These are phyloP conservation scores for Macrosteles quadrilineatus DNA, from an alignment of 1,140 invertebrate genomes.

Conservation along the genomic window DNA sequence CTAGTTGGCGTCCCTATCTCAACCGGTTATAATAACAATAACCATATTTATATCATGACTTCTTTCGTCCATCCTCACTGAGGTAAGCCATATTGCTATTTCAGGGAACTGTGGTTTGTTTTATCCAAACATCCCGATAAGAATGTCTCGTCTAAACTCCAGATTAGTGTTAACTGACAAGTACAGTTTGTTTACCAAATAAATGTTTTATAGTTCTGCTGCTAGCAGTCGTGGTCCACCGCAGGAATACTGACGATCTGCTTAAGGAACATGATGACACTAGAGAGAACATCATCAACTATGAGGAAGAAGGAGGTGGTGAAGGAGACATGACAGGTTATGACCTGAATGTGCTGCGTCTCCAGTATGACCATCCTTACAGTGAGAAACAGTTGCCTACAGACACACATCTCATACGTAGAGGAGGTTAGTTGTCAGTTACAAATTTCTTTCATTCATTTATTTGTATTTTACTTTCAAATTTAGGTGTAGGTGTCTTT, in stretches of 20 bases:
- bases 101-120: too few relatives aligned
- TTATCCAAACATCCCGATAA: too few relatives aligned
- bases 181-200: too few relatives aligned
- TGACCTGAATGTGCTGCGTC: conserved; percentile 85
- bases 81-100: too few relatives aligned
- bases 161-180: background rate
- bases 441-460: too few relatives aligned
- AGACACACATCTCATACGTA: conserved; percentile 50
- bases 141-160: too few relatives aligned
- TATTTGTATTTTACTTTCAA: too few relatives aligned
- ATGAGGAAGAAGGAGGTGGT: conserved; percentile 95
- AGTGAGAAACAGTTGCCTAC: conserved; percentile 47
- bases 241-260: conserved; percentile 78
- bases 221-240: conserved; percentile 83
- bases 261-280: conserved; percentile 95
- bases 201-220: conserved; percentile 70
- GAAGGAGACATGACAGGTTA: conserved; percentile 91
- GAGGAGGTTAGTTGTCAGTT: conserved; percentile 45
- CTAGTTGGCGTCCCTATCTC: too few relatives aligned
- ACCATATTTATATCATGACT: too few relatives aligned
- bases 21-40: too few relatives aligned
- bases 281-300: conserved; percentile 94
- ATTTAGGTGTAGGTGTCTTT: too few relatives aligned
- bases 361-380: conserved; percentile 61
- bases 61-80: too few relatives aligned